Evolutionary conservation across 37 sponge, comb jelly and placozoan genomes (phyloP).

Genomic region (Halisarca cf. caerulea): DNA sequence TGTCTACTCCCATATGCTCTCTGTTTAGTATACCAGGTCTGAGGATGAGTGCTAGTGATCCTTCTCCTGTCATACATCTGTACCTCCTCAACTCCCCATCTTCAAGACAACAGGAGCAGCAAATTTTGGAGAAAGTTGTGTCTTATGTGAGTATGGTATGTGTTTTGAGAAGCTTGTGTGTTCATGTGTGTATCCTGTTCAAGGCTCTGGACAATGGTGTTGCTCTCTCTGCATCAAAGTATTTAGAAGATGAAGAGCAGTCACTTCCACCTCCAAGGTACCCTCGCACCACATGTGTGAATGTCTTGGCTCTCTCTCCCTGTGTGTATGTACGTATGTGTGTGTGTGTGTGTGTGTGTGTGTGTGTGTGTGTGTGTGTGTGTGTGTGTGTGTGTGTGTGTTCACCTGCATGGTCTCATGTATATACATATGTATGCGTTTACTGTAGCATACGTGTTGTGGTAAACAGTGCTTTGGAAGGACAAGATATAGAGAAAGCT

Average conservation of each 20-base stretch:
- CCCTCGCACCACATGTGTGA: no score
- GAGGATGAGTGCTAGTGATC: conserved; percentile 40
- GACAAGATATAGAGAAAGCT: conserved; percentile 61
- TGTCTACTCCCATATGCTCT: no score
- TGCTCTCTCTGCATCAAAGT: conserved; percentile 63
- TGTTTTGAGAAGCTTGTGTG: background rate
- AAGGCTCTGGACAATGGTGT: conserved; percentile 68
- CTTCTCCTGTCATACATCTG: conserved; percentile 82
- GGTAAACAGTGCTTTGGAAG: conserved; percentile 50
- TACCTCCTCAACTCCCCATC: conserved; percentile 25
- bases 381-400: background rate
- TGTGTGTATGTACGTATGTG: no score
- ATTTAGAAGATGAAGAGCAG: conserved; percentile 59
- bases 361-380: background rate
- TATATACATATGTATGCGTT: background rate
- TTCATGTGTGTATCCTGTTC: background rate
- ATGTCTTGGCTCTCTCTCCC: no score
- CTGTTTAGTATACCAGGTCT: conserved; percentile 53
- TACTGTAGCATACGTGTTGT: conserved; percentile 57
- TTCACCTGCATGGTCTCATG: background rate
- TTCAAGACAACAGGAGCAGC: conserved; percentile 47
- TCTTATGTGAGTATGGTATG: background rate
- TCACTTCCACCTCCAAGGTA: conserved; percentile 64
- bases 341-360: no score
- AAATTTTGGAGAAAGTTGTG: conserved; percentile 58